Base-by-base conservation (phyloP, 2,113 vertebrate genomes). In the Myrmophylax atrothorax region DNA sequence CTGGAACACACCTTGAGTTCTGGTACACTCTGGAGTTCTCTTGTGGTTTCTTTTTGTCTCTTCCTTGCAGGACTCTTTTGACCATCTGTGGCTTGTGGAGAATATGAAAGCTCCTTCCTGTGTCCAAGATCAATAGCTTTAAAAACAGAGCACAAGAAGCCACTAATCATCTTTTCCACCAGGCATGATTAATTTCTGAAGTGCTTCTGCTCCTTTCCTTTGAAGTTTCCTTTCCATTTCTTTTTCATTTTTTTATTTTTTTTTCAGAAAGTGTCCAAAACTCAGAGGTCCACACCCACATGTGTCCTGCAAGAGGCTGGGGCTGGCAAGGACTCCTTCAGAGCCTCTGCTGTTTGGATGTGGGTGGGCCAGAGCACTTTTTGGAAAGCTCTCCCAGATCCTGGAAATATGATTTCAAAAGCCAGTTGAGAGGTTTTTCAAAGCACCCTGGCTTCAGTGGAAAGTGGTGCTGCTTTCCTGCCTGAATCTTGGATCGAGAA, bases 51-150 rank as follows among this genome's bases (percentile, higher is more conserved):
- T 70, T 89, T 93, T 91, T 79, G 66, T 91, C 66, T 94, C 68
- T 96, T 97, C 90, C 79, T 96, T 79, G 77, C 52, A 64, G 72
- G 90, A 95, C 92, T 84, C 74, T 87, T 97, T 92, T 87, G 95
- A 94, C 93, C 95, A 96, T 90, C 90, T 96, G 95, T 94, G 95
- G 90, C 90, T 89, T 96, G 82, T 52, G 89, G 50, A 91, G 90
- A 95, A 80, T 94, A 88, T 96, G 76, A 95, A 96, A 96, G 82
- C 91, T 87, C 76, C 79, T 96, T 91, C 92, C 90, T 86, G 92
- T 89, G 94, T 93, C 97, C 96, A 97, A 97, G 96, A 97, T 97
- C 96, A 97, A 97, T 97, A 96, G 92, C 90, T 97, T 96, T 88
- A 89, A 94, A 96, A 92, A 79, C 76, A 80, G 92, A 96, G 84